These are phyloP conservation scores for Picathartes gymnocephalus DNA, from an alignment of 2,113 vertebrate species.

Conservation along the genomic window DNA sequence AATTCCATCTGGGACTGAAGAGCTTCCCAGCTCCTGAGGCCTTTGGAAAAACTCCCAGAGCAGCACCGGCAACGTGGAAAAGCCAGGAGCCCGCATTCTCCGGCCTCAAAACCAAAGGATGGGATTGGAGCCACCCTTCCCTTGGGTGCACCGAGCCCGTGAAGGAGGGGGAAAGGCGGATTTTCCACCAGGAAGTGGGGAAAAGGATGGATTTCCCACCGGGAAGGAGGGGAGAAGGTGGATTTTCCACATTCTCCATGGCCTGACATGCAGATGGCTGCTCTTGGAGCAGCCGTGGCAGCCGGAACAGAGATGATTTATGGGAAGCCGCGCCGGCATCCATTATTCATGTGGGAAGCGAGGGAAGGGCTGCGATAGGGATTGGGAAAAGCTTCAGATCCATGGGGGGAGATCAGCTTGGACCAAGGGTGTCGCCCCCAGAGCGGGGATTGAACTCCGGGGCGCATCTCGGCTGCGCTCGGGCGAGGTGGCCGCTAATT, in stretches of 20 bases:
- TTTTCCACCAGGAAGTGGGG: neutral
- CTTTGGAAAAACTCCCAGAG: neutral
- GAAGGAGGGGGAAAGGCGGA: no score
- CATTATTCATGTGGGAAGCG: conserved; percentile 71
- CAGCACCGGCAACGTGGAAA: rapidly evolving
- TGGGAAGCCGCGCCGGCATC: conserved; percentile 64
- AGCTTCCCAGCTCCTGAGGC: neutral
- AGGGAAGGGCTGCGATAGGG: conserved; percentile 71
- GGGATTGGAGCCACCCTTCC: neutral
- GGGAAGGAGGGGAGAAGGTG: neutral
- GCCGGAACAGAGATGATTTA: conserved; percentile 67
- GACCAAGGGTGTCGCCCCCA: conserved; percentile 58
- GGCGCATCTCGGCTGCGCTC: conserved; percentile 7
- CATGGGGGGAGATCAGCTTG: conserved; percentile 70
- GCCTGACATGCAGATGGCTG: neutral
- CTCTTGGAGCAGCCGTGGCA: neutral
- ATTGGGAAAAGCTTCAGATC: conserved; percentile 70
- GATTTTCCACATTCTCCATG: neutral
- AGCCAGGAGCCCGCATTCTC: neutral
- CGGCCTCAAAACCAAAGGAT: rapidly evolving
- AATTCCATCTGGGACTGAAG: neutral
- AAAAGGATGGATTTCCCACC: neutral
- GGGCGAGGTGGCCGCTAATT: conserved; percentile 33
- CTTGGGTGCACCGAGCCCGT: neutral
- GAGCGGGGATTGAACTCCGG: conserved; percentile 46